phyloP scores from a whole-genome alignment of 2,113 vertebrate genomes.

The Xenopus laevis region DNA sequence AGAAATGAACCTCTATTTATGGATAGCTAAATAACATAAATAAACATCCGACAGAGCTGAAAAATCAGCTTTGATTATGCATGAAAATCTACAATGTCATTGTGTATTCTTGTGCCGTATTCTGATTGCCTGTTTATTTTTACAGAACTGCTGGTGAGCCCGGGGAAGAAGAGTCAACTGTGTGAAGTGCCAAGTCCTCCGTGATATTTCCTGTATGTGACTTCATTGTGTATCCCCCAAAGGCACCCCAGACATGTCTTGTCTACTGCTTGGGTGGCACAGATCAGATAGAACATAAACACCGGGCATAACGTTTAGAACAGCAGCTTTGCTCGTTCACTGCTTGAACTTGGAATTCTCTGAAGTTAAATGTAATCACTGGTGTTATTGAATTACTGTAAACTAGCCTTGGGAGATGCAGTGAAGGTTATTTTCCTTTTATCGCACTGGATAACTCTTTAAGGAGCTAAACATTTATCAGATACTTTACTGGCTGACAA shows the following conservation, averaged over 20 bases:
- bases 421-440: conserved; percentile 57
- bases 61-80: conserved; percentile 96
- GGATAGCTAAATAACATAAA: conserved; percentile 91
- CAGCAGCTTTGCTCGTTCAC: conserved; percentile 72
- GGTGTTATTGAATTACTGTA: conserved; percentile 69
- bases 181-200: conserved; percentile 85
- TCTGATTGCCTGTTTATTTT: conserved; percentile 99
- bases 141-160: conserved; percentile 82
- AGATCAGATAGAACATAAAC: conserved; percentile 77
- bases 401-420: conserved; percentile 57
- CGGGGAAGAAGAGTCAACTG: conserved; percentile 81
- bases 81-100: conserved; percentile 87
- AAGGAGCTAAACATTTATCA: background rate
- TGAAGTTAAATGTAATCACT: conserved; percentile 63
- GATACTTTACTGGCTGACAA: background rate
- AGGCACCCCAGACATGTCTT: conserved; percentile 84
- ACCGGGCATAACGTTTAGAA: conserved; percentile 71
- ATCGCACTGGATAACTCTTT: conserved; percentile 56
- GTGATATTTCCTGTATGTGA: conserved; percentile 88
- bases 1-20: conserved; percentile 92
- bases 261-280: conserved; percentile 93
- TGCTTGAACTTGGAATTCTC: conserved; percentile 72
- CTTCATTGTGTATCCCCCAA: conserved; percentile 88
- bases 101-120: conserved; percentile 85
- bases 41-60: conserved; percentile 86